Evolutionary conservation across 2,888 invertebrate species (phyloP).

Genomic region (Loripinus fragilis): DNA sequence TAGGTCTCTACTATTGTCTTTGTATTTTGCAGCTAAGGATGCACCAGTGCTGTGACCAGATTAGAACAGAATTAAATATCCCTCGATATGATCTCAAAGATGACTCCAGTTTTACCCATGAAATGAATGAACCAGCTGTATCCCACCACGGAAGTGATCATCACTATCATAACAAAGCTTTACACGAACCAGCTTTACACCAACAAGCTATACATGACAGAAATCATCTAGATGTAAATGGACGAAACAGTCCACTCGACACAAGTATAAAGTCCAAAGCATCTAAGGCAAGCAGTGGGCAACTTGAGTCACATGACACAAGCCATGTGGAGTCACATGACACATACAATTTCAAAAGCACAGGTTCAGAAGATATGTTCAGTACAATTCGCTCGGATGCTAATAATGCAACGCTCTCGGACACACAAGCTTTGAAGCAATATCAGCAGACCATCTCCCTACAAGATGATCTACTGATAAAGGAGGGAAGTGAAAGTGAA

Average conservation of each 20-base stretch:
- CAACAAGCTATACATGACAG: conserved; percentile 1
- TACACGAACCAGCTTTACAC: background rate
- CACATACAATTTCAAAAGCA: conserved; percentile 64
- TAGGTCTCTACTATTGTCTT: too few species aligned
- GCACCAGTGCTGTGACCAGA: conserved; percentile 73
- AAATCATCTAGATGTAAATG: conserved; percentile 9
- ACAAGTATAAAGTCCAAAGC: conserved; percentile 43
- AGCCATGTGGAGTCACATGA: conserved; percentile 56
- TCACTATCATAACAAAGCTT: too few species aligned
- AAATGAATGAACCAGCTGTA: background rate
- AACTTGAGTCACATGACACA: conserved; percentile 58
- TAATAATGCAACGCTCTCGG: conserved; percentile 58
- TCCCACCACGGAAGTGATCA: background rate
- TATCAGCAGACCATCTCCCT: conserved; percentile 69
- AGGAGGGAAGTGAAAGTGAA: conserved; percentile 45
- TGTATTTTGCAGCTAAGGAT: conserved; percentile 70
- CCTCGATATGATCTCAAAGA: conserved; percentile 56
- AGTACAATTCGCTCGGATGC: conserved; percentile 66
- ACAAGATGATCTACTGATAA: conserved; percentile 44
- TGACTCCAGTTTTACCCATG: conserved; percentile 42
- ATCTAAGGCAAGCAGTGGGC: conserved; percentile 53
- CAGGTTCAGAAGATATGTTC: conserved; percentile 64
- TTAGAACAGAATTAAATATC: conserved; percentile 76
- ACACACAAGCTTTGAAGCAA: conserved; percentile 67
- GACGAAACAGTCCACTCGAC: conserved; percentile 49